These are phyloP conservation scores for Thunnus albacares DNA, from an alignment of 2,797 vertebrate genomes.

Conservation along the genomic window DNA sequence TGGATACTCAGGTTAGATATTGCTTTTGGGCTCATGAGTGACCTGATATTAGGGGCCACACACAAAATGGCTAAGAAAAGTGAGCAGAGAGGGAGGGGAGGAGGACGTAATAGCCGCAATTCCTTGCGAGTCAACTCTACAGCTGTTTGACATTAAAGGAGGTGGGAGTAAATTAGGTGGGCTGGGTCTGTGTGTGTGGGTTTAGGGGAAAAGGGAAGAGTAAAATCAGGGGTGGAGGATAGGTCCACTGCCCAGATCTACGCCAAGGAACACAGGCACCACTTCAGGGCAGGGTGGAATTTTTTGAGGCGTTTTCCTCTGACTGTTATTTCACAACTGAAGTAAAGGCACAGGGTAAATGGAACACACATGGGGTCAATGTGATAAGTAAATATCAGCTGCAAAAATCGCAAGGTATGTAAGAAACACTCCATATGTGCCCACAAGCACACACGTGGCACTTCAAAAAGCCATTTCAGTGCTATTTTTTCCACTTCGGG, in stretches of 20 bases:
- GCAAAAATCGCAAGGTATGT: slow-evolving; percentile 60
- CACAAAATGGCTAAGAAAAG: slow-evolving; percentile 37
- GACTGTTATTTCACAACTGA: slow-evolving; percentile 44
- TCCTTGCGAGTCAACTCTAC: slow-evolving; percentile 58
- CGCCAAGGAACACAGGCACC: slow-evolving; percentile 58
- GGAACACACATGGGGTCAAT: slow-evolving; percentile 61
- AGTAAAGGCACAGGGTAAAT: slow-evolving; percentile 46
- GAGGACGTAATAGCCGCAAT: slow-evolving; percentile 41
- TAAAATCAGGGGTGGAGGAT: slow-evolving; percentile 60
- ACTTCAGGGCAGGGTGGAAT: slow-evolving; percentile 62
- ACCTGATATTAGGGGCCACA: slow-evolving; percentile 53
- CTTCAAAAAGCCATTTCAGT: slow-evolving; percentile 40
- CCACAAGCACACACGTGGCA: slow-evolving; percentile 44
- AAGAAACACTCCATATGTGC: slow-evolving; percentile 52
- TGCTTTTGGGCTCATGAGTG: slow-evolving; percentile 5
- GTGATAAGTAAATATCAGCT: slow-evolving; percentile 69
- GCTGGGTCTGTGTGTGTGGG: slow-evolving; percentile 50
- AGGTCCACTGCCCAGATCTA: slow-evolving; percentile 48
- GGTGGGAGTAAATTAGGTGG: slow-evolving; percentile 69
- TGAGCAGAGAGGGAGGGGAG: slow-evolving; percentile 27
- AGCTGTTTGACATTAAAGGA: slow-evolving; percentile 82
- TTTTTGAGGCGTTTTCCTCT: slow-evolving; percentile 60
- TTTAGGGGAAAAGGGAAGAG: slow-evolving; percentile 53
- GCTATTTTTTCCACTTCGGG: slow-evolving; percentile 52
- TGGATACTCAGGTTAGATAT: slow-evolving; percentile 2